Percentiles rank a stretch among this genome's conserved stretches.
Conservation (phyloP, 2,797 vertebrate species). For the Helostoma temminkii region DNA sequence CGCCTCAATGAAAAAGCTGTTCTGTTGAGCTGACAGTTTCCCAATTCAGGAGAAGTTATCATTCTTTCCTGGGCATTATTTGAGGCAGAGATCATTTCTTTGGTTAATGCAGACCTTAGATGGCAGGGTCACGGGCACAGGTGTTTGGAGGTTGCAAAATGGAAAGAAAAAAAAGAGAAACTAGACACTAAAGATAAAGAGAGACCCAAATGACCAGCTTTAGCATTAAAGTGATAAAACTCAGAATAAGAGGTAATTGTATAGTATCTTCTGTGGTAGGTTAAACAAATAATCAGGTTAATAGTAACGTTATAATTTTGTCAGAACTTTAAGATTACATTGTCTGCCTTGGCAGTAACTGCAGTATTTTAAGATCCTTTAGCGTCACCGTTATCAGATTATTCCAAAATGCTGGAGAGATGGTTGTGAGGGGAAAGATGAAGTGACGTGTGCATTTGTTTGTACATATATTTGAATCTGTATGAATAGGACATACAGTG, state of each 20-base stretch:
- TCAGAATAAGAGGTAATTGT: not conserved
- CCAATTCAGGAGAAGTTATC: not conserved
- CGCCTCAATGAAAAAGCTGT: not conserved
- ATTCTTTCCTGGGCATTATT: not conserved
- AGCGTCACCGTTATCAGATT: slow-evolving; percentile 22
- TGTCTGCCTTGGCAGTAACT: not conserved
- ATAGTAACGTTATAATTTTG: slow-evolving; percentile 26
- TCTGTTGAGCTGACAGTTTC: not conserved
- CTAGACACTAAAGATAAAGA: too few species aligned
- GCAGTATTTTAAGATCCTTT: not conserved
- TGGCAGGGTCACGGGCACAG: too few species aligned
- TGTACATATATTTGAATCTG: slow-evolving; percentile 57
- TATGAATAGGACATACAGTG: slow-evolving; percentile 16
- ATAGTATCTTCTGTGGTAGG: slow-evolving; percentile 1
- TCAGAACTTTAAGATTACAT: slow-evolving; percentile 55
- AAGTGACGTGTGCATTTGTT: slow-evolving; percentile 17
- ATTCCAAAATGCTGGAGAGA: slow-evolving; percentile 79
- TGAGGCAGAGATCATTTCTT: not conserved
- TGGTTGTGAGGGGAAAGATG: slow-evolving; percentile 3
- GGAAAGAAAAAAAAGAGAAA: not conserved
- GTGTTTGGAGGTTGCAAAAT: not conserved
- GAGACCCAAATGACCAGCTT: slow-evolving; percentile 15
- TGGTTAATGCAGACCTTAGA: not conserved
- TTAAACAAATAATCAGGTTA: slow-evolving; percentile 24
- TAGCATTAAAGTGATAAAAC: slow-evolving; percentile 1